Evolutionary conservation across 2,113 vertebrate species (phyloP), one percentile per base, ranked within the genome.

Genomic region (Chionomys nivalis): DNA sequence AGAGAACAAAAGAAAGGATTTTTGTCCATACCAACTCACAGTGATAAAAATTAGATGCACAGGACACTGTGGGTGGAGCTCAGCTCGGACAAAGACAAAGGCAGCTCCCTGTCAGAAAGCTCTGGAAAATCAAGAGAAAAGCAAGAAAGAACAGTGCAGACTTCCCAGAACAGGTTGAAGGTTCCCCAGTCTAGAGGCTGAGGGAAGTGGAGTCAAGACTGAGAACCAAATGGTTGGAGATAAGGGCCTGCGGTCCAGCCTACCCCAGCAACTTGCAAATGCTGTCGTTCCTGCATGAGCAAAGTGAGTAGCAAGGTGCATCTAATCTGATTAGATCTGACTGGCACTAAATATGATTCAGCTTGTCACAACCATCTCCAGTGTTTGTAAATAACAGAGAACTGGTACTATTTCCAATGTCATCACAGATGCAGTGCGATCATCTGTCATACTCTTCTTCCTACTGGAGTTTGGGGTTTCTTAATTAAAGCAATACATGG

Each of bases 291-390:
- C 52, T 87, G 36, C 73, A 26, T 11, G 77, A n/a, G 21, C 14
- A 44, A 88, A 91, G 36, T 52, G 65, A 86, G 23, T 73, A 65
- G 70, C 42, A 88, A n/a, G 36, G 58, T 3, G 6, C 58, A 12
- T 63, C 47, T 63, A 44, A 55, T 49, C 63, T 78, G 55, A 58
- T 87, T 73, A 58, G 7, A 52, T 61, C n/a, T 96, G 89, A 61
- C 24, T 76, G 93, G n/a, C 76, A 16, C 72, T 66, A 63, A 42
- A 55, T 70, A 70, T 44, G 44, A 92, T 86, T 72, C 91, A 14
- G 11, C 73, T 61, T 97, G 90, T 70, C 49, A 86, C 58, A 39
- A 12, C 47, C 5, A 1, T 93, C 82, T 89, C 95, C 68, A 70
- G 72, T n/a, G 36, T 83, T 85, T 44, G 23, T 63, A 70, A 49